phyloP scores from a whole-genome alignment of 2,888 invertebrate genomes.

The Drosophila suboccidentalis region DNA sequence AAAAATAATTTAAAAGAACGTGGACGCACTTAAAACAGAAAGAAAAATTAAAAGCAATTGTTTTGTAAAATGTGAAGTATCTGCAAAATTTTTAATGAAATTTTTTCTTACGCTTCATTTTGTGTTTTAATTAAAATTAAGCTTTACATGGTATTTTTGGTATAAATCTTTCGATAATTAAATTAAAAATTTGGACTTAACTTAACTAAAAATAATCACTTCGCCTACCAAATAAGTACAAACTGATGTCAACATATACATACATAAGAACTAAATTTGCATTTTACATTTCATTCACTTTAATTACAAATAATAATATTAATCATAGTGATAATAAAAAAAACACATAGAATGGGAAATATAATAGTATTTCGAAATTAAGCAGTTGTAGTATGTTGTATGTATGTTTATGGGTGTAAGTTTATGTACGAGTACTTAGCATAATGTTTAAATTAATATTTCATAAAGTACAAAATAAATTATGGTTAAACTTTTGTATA shows the following conservation, averaged over 20 bases:
- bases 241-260: slow-evolving; percentile 78
- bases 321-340: slow-evolving; percentile 17
- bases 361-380: slow-evolving; percentile 70
- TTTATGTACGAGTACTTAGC: slow-evolving; percentile 41
- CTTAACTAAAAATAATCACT: slow-evolving; percentile 66
- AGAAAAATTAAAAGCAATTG: slow-evolving; percentile 51
- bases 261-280: slow-evolving; percentile 61
- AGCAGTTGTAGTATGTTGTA: slow-evolving; percentile 51
- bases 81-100: slow-evolving; percentile 77
- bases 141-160: slow-evolving; percentile 80
- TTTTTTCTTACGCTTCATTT: slow-evolving; percentile 68
- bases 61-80: slow-evolving; percentile 75
- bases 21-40: slow-evolving; percentile 42
- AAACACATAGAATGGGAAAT: slow-evolving; percentile 57
- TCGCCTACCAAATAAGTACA: slow-evolving; percentile 56
- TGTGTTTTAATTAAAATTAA: slow-evolving; percentile 70
- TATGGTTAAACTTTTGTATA: slow-evolving; percentile 63
- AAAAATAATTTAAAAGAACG: slow-evolving; percentile 45
- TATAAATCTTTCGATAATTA: slow-evolving; percentile 81
- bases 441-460: slow-evolving; percentile 58
- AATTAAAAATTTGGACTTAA: slow-evolving; percentile 76
- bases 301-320: slow-evolving; percentile 24
- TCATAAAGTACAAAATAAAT: slow-evolving; percentile 74
- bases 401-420: slow-evolving; percentile 20
- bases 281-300: slow-evolving; percentile 52